These are phyloP conservation scores for Ormyrus thymus DNA, from an alignment of 2,888 invertebrate species.

Conservation along the genomic window DNA sequence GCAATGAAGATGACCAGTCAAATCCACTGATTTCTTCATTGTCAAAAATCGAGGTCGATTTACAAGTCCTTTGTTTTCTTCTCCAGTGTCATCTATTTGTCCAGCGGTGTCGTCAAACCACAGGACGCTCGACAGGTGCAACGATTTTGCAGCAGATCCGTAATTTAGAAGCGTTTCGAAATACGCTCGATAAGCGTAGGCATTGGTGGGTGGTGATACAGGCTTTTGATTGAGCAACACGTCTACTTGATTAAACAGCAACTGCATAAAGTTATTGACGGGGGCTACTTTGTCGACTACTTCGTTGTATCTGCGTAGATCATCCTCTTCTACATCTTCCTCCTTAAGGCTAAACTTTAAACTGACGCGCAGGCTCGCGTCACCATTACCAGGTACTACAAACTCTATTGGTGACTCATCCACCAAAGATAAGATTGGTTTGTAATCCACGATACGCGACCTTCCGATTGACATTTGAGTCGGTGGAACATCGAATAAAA, in stretches of 20 bases:
- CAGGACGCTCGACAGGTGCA: neutral
- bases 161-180: neutral
- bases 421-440: neutral
- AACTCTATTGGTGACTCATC: neutral
- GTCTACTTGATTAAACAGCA: neutral
- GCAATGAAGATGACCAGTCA: conserved; percentile 55
- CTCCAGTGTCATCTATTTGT: neutral
- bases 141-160: neutral
- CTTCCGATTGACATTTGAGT: neutral
- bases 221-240: neutral
- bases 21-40: neutral
- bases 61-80: neutral
- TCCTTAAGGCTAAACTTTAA: neutral
- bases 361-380: too few species aligned
- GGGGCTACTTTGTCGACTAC: too few species aligned
- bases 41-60: neutral
- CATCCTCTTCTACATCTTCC: neutral
- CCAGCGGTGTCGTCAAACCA: neutral
- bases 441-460: too few species aligned
- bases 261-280: too few species aligned
- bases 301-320: neutral
- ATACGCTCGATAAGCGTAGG: neutral
- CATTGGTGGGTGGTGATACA: neutral
- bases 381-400: neutral
- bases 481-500: neutral